phyloP scores from a whole-genome alignment of 1,140 invertebrate species.

The Caligus rogercresseyi region DNA sequence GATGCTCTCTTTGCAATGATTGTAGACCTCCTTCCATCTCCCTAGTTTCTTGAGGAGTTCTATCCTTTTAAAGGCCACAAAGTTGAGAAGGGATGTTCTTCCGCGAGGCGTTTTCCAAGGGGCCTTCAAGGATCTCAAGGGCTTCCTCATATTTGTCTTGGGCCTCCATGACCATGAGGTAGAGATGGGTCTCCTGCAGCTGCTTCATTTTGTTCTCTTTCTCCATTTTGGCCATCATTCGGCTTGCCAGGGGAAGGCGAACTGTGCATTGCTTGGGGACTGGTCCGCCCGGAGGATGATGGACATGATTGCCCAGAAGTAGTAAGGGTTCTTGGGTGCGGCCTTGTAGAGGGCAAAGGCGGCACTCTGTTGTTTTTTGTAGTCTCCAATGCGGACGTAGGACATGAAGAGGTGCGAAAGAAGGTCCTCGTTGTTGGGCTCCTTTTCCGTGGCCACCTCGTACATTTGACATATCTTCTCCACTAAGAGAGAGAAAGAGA shows the following conservation, averaged over 20 bases:
- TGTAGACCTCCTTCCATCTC: constrained; percentile 49
- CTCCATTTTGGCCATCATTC: constrained; percentile 64
- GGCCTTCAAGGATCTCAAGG: constrained; percentile 53
- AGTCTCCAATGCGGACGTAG: constrained; percentile 71
- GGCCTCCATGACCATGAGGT: constrained; percentile 71
- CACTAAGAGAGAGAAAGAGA: constrained; percentile 40
- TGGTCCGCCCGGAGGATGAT: constrained; percentile 8
- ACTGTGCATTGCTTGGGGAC: constrained; percentile 28
- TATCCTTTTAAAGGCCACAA: constrained; percentile 44
- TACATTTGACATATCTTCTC: constrained; percentile 56
- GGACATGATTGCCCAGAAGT: constrained; percentile 59
- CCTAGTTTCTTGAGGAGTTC: constrained; percentile 51
- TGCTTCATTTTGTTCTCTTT: constrained; percentile 73
- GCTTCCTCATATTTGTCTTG: constrained; percentile 59
- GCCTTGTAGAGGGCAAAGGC: constrained; percentile 71
- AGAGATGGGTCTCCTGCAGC: constrained; percentile 77
- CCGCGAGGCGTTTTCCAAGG: constrained; percentile 37
- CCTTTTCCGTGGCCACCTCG: constrained; percentile 62
- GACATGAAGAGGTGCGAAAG: constrained; percentile 87
- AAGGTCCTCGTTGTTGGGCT: constrained; percentile 74
- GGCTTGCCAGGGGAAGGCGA: constrained; percentile 61
- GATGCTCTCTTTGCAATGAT: constrained; percentile 46
- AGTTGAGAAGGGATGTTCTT: constrained; percentile 25
- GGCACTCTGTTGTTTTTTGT: constrained; percentile 71
- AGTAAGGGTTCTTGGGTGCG: constrained; percentile 84